Evolutionary conservation across 2,888 invertebrate genomes (phyloP), one percentile per base, ranked within the genome.

Genomic region (Drosophila yooni): DNA sequence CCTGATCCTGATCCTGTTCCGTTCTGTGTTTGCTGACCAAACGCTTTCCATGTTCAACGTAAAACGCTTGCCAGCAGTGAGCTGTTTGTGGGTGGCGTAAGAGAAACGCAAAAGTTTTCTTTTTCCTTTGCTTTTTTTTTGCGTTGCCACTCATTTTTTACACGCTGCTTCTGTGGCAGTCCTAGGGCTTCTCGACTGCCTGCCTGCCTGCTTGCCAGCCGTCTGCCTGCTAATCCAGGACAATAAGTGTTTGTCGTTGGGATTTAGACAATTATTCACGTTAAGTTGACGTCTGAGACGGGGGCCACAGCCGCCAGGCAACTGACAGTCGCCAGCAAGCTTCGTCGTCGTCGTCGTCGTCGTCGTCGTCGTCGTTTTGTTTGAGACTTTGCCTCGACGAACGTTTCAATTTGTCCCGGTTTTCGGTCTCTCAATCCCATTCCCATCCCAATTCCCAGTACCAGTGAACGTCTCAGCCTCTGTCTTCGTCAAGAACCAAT

Each of bases 261-360:
- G 87, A 87, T 87, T 87, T 87, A 88, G 87, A 87, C 87, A 87
- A 87, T 87, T 87, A 87, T 87, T 87, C 87, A 87, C 87, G 87
- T 87, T 87, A 87, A 90, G 87, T 87, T 90, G 87, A 87, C 87
- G 90, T 89, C 88, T 90, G 90, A 87, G 90, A 78, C 78, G 85
- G 85, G 81, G 84, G 76, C 74, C 40, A 56, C 11, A 38, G 25
- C 74, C 78, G 11, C 74, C 78, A 60, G 78, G 70, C 65, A 73
- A 40, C 43, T 66, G 74, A 74, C 73, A 74, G 74, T 66, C 74
- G 73, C 73, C 73, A 52, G 56, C 74, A 62, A 38, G 56, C 38
- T 56, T 25, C 46, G 25, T 46, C 46, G 15, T 46, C 70, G 62
- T 58, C 77, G 29, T 29, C 46, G 15, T 46, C 70, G 62, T 58